Conservation (phyloP, 2,113 vertebrate genomes). For the Pampusana beccarii region DNA sequence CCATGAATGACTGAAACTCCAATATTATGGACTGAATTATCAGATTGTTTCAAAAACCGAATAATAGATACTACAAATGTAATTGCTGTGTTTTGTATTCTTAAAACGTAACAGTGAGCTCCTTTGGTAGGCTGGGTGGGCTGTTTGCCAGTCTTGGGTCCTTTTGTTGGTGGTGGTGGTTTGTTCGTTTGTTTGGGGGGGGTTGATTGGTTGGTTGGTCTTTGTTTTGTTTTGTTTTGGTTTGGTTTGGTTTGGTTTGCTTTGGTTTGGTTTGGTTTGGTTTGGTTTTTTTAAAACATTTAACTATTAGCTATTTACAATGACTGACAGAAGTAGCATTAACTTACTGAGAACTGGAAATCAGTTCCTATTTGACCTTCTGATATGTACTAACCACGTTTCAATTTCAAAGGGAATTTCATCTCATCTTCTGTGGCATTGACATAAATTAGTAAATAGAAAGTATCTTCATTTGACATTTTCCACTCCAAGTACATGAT, state of each 20-base stretch:
- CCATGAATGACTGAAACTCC: neutral
- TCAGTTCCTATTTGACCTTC: neutral
- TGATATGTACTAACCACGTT: neutral
- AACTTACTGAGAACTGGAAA: neutral
- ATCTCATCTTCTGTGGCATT: neutral
- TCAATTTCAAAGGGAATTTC: conserved; percentile 10
- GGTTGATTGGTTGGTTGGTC: too few relatives aligned
- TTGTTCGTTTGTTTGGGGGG: neutral
- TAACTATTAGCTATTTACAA: neutral
- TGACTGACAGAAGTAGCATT: neutral
- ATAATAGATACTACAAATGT: neutral
- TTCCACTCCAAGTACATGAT: conserved; percentile 59
- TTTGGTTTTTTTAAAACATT: neutral
- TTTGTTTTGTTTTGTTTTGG: neutral
- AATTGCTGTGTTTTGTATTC: neutral
- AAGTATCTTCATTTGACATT: conserved; percentile 64
- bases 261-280: neutral
- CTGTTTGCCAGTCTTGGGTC: neutral
- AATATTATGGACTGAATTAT: neutral
- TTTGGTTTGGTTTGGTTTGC: neutral
- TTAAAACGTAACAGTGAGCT: neutral
- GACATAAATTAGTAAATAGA: conserved; percentile 39
- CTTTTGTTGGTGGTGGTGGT: neutral
- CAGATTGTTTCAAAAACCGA: neutral
- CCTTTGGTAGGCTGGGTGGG: neutral